Percentiles rank a stretch among this genome's conserved stretches.
Evolutionary conservation across 2,113 vertebrate genomes (phyloP).

Genomic region (Phasianus colchicus): DNA sequence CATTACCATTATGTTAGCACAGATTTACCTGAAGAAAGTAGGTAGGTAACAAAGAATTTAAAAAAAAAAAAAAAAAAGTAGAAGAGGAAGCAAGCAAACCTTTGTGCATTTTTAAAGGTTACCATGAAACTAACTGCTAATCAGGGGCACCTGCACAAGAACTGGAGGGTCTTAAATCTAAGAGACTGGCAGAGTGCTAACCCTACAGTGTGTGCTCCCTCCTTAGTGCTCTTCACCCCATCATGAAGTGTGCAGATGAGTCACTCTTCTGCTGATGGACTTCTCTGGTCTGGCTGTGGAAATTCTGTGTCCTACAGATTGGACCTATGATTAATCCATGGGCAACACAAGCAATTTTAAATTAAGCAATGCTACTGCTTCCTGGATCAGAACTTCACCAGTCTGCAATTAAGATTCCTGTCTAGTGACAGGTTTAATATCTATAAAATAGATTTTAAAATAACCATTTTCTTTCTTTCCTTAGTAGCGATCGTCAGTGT

Average conservation of each 20-base stretch:
- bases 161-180: not conserved
- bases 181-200: too few species aligned
- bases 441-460: not conserved
- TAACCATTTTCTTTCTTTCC: not conserved
- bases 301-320: not conserved
- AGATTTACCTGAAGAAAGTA: not conserved
- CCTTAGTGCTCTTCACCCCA: not conserved
- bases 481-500: not conserved
- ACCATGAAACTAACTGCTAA: not conserved
- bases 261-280: not conserved
- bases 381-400: not conserved
- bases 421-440: not conserved
- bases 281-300: not conserved
- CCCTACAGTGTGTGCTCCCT: not conserved
- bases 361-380: not conserved
- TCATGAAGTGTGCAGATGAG: not conserved
- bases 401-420: not conserved
- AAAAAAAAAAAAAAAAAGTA: not conserved
- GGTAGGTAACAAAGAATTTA: not conserved
- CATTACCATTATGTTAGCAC: not conserved
- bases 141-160: not conserved
- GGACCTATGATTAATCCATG: rapidly evolving
- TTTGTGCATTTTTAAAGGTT: not conserved
- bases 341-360: not conserved
- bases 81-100: not conserved